Conservation (phyloP, 2,113 vertebrate species). For the Chunga burmeisteri region DNA sequence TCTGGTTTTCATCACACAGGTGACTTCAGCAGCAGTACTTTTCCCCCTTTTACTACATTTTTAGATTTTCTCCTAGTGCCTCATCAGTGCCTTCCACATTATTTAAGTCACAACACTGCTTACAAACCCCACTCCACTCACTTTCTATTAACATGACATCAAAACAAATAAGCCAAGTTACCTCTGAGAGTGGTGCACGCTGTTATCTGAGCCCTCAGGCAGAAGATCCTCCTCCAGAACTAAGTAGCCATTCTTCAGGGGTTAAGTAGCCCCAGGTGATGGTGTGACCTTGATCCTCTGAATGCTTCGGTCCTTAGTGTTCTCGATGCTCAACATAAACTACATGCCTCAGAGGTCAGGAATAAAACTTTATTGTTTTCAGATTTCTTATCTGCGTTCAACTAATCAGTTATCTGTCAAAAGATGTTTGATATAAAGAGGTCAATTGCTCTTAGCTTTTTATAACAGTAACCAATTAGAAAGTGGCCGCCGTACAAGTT, state of each 20-base stretch:
- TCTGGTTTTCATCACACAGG: neutral
- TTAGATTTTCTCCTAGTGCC: neutral
- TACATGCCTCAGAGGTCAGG: neutral
- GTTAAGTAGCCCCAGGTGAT: neutral
- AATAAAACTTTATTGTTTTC: slow-evolving; percentile 57
- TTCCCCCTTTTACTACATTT: neutral
- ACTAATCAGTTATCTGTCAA: neutral
- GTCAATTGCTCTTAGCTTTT: neutral
- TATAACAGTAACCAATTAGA: neutral
- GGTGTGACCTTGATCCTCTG: neutral
- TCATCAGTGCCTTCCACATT: neutral
- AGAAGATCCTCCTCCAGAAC: neutral
- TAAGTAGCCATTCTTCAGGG: neutral
- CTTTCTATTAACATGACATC: neutral
- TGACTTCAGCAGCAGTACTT: neutral
- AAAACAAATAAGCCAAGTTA: neutral
- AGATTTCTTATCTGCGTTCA: neutral
- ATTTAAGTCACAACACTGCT: neutral
- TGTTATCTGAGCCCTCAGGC: neutral
- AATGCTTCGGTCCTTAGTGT: neutral
- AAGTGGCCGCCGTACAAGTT: neutral
- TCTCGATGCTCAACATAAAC: neutral
- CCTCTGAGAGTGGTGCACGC: rapidly evolving
- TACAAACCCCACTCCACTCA: neutral
- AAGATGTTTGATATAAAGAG: neutral